A percentile compares a stretch with the other conserved stretches of the same genome.
Conservation (phyloP, 2,888 invertebrate species). For the Eupithecia vulgata region DNA sequence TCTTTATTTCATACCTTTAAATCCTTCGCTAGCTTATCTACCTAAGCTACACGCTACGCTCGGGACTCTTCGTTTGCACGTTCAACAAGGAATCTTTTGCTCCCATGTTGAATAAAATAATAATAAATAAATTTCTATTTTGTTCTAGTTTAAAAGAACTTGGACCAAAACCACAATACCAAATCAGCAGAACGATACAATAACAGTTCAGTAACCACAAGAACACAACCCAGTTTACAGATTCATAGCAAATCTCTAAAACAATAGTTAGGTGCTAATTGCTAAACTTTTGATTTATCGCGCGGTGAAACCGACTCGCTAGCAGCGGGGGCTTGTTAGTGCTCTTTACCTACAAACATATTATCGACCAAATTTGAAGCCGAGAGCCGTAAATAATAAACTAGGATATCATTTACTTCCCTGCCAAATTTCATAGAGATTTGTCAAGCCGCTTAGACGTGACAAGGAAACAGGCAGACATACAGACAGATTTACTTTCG, state of each 20-base stretch:
- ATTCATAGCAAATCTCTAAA: constrained; percentile 36
- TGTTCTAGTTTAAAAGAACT: not conserved
- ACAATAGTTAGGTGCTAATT: constrained; percentile 46
- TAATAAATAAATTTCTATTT: not conserved
- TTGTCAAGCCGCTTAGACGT: too few species aligned
- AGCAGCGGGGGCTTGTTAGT: not conserved
- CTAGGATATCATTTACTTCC: too few species aligned
- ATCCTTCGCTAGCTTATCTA: not conserved
- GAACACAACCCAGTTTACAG: constrained; percentile 27
- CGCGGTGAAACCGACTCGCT: constrained; percentile 43
- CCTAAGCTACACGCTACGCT: not conserved
- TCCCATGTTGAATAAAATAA: not conserved
- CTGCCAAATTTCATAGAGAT: too few species aligned
- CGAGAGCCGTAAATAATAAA: too few species aligned
- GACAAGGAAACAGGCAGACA: too few species aligned
- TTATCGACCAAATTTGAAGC: not conserved
- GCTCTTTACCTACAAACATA: constrained; percentile 3
- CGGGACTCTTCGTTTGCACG: not conserved
- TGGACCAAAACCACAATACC: not conserved
- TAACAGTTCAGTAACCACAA: constrained; percentile 19
- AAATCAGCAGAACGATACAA: not conserved
- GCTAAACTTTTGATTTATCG: constrained; percentile 47
- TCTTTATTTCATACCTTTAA: not conserved
- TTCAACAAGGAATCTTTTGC: not conserved
- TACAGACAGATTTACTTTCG: too few species aligned